Base-by-base conservation (phyloP, 1,140 invertebrate species). In the Cryptotermes secundus region DNA sequence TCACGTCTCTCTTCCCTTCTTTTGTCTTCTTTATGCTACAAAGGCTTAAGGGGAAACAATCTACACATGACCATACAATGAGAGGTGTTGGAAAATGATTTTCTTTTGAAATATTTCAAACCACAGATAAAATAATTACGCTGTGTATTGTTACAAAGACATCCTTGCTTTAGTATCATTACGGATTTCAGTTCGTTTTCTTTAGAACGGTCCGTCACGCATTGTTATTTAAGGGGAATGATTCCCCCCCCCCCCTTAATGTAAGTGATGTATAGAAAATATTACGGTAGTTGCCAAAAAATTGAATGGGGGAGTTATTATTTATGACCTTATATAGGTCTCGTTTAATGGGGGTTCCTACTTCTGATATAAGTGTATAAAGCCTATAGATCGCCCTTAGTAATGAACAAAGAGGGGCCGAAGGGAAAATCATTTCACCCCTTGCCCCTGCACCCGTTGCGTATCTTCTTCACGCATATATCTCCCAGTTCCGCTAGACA, bases 291-390 rank as follows among this genome's bases (percentile, higher is more conserved):
- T 81, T 59, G 84, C 84, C 80, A 81, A 85, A 82, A 81, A 81
- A 85, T 49, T 34, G n/a, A 85, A 45, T 49, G 84, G 84, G 45
- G 53, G 53, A 81, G 35, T 83, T 80, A 82, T 85, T 85, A 85
- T 83, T 83, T 83, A 83, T 83, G 83, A 45, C 31, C 31, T 45
- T 65, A 59, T 31, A 19, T 31, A 34, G 53, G 53, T 9, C 16
- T 59, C 4, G 83, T 19, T 83, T 83, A 83, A 83, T 83, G 83
- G 83, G 31, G 65, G 83, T 83, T 83, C 19, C 65, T 49, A 82
- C 81, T 83, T 83, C 53, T 79, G 83, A 83, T 83, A 83, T 83
- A 31, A 59, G 36, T n/a, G n/a, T 34, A 65, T 83, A 83, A 83
- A 83, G 65, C 83, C 34, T n/a, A 7, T 35, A 53, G 14, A 83